phyloP scores from a whole-genome alignment of 2,797 vertebrate species.

The Sphenopsis melanotis region DNA sequence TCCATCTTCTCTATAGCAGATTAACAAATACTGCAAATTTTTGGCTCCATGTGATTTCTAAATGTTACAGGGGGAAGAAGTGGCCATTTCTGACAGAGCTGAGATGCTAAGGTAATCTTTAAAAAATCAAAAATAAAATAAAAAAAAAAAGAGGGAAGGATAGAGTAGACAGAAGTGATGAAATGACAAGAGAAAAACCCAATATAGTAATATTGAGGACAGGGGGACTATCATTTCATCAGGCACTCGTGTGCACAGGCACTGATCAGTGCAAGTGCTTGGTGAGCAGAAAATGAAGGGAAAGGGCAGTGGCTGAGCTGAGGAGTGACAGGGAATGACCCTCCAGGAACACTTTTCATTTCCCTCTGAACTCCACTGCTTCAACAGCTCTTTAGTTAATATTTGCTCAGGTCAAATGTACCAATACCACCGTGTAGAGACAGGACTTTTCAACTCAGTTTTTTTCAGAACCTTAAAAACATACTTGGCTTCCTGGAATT shows the following conservation, averaged over 20 bases:
- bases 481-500: background rate
- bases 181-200: background rate
- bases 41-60: background rate
- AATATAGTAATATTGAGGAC: background rate
- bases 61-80: background rate
- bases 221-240: background rate
- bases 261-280: background rate
- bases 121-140: too few species aligned
- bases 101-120: background rate
- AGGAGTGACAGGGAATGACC: background rate
- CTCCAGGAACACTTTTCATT: background rate
- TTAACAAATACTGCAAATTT: background rate
- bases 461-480: background rate
- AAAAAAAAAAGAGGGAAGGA: background rate
- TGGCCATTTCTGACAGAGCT: background rate
- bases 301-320: background rate
- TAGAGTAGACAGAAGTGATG: background rate
- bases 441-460: background rate
- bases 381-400: background rate
- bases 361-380: background rate
- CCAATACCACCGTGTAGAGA: background rate
- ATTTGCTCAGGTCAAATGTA: background rate
- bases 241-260: rapidly evolving
- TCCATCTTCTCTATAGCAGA: background rate
- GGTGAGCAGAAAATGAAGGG: background rate